Percentiles rank a stretch among this genome's conserved stretches.
Evolutionary conservation across 2,113 vertebrate genomes (phyloP).

Genomic region (Sinocyclocheilus grahami): DNA sequence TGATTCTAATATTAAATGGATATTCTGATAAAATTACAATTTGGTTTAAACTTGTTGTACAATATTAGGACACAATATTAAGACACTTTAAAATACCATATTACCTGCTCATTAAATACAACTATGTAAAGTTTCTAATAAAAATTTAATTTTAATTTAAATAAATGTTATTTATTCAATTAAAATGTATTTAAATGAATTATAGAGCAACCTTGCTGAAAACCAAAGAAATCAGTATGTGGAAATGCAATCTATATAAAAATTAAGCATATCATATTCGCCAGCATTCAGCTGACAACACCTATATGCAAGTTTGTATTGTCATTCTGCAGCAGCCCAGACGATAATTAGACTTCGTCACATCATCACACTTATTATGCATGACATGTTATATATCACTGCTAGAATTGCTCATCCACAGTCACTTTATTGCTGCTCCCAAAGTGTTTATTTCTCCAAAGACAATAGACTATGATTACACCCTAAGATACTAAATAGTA

Average conservation of each 20-base stretch:
- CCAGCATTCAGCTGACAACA: not conserved
- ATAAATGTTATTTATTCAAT: too few relatives aligned
- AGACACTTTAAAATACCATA: too few relatives aligned
- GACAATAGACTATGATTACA: not conserved
- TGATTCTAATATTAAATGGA: too few relatives aligned
- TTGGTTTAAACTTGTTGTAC: too few relatives aligned
- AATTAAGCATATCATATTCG: not conserved
- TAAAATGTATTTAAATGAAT: too few relatives aligned
- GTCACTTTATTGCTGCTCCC: not conserved
- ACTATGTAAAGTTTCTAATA: not conserved
- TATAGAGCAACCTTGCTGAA: too few relatives aligned
- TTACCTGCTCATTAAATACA: too few relatives aligned
- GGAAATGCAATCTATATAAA: not conserved
- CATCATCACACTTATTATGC: conserved; percentile 12
- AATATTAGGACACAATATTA: too few relatives aligned
- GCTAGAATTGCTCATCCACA: not conserved
- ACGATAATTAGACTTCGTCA: not conserved
- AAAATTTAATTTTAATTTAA: too few relatives aligned
- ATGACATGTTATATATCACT: not conserved
- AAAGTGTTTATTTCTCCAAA: conserved; percentile 13
- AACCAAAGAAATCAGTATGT: not conserved
- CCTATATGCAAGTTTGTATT: not conserved
- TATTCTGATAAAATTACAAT: too few relatives aligned
- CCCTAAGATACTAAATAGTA: not conserved
- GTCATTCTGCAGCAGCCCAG: not conserved